A percentile compares a stretch with the other conserved stretches of the same genome.
These are phyloP conservation scores for Sebastes hubbsi DNA, from an alignment of 2,797 vertebrate genomes.

Conservation along the genomic window DNA sequence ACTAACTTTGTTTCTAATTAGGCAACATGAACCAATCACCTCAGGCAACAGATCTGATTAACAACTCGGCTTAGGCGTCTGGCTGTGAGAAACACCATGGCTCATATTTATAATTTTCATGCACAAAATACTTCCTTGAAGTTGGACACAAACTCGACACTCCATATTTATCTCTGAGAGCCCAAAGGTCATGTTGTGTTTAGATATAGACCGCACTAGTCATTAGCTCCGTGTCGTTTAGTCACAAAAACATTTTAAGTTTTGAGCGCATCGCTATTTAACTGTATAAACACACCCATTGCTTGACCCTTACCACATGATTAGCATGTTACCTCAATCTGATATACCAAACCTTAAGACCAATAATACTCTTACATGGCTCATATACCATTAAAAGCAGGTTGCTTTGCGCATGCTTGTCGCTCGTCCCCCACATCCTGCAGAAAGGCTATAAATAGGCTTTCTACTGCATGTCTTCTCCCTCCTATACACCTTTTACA, in stretches of 20 bases:
- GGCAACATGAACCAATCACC: constrained; percentile 17
- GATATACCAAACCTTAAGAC: constrained; percentile 32
- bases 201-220: constrained; percentile 1
- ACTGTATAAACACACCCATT: background rate
- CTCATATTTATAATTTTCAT: constrained; percentile 21
- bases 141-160: background rate
- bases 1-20: constrained; percentile 32
- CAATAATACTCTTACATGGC: constrained; percentile 31
- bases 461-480: constrained; percentile 49
- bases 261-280: background rate
- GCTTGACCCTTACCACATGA: constrained; percentile 27
- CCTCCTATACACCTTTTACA: constrained; percentile 55
- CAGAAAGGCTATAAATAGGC: constrained; percentile 59
- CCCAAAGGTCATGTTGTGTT: background rate
- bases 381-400: constrained; percentile 48
- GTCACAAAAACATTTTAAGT: constrained; percentile 9
- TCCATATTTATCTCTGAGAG: background rate
- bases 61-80: background rate
- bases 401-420: constrained; percentile 36
- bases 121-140: constrained; percentile 24
- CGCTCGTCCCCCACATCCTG: constrained; percentile 49
- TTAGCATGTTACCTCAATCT: constrained; percentile 38
- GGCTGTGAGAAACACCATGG: background rate
- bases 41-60: constrained; percentile 29
- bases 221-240: constrained; percentile 3